phyloP scores from a whole-genome alignment of 2,888 invertebrate species.

The Kryphioiulus occultus region DNA sequence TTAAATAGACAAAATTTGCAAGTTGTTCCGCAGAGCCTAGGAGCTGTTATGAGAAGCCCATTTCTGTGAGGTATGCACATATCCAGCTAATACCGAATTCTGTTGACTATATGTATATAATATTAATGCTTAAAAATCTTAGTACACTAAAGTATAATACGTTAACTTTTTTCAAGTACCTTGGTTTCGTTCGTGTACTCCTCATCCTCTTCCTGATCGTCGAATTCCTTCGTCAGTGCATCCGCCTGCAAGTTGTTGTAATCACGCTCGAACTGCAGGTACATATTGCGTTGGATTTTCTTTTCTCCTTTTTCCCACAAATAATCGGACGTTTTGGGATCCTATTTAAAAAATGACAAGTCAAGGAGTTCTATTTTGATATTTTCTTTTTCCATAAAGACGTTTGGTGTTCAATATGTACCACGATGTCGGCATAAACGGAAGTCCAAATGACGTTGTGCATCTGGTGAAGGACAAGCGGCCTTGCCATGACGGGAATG shows the following conservation, averaged over 20 bases:
- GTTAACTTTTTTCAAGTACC: too few species aligned
- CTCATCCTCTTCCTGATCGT: neutral
- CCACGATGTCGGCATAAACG: constrained; percentile 91
- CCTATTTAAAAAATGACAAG: constrained; percentile 65
- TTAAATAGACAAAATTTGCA: too few species aligned
- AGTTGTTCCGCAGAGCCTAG: too few species aligned
- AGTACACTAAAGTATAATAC: too few species aligned
- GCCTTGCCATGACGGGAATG: constrained; percentile 95
- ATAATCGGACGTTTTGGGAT: constrained; percentile 90
- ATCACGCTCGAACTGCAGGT: constrained; percentile 37
- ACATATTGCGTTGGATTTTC: constrained; percentile 77
- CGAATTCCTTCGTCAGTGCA: constrained; percentile 1
- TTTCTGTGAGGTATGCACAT: too few species aligned
- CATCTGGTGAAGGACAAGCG: constrained; percentile 84
- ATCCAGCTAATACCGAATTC: too few species aligned
- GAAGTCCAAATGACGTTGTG: constrained; percentile 95
- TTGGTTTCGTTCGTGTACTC: neutral
- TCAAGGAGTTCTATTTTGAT: neutral
- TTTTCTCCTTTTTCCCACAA: constrained; percentile 85
- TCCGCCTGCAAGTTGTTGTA: neutral
- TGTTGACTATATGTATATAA: too few species aligned
- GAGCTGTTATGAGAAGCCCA: too few species aligned
- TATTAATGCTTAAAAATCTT: too few species aligned
- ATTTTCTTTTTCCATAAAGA: too few species aligned
- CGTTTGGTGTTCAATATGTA: too few species aligned